Conservation (phyloP, 1,140 invertebrate species). For the Lethrus apterus region DNA sequence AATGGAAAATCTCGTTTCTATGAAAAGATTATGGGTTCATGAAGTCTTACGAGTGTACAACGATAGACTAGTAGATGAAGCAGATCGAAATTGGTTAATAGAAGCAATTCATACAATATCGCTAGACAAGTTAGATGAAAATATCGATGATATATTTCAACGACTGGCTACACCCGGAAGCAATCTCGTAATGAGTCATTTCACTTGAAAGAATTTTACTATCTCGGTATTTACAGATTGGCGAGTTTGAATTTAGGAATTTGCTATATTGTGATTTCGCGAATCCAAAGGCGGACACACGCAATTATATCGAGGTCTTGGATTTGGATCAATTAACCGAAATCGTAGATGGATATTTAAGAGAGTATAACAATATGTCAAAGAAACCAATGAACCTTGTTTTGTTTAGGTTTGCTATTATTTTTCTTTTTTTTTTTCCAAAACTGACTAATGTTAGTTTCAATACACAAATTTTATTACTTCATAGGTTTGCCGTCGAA, state of each 20-base stretch:
- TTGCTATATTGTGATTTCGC: conserved; percentile 93
- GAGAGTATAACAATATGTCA: conserved; percentile 92
- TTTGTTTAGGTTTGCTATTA: conserved; percentile 66
- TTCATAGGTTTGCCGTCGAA: conserved; percentile 79
- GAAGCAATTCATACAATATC: conserved; percentile 53
- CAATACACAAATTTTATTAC: background rate
- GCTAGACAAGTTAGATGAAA: conserved; percentile 44
- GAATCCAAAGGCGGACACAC: conserved; percentile 85
- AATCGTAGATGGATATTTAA: conserved; percentile 84
- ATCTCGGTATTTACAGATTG: conserved; percentile 46
- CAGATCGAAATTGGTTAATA: conserved; percentile 78
- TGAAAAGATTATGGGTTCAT: conserved; percentile 92
- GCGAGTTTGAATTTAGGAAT: conserved; percentile 73
- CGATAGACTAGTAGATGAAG: conserved; percentile 80
- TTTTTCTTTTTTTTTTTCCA: background rate
- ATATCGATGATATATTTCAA: conserved; percentile 43
- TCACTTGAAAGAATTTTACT: background rate
- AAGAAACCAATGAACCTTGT: conserved; percentile 97
- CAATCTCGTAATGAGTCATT: background rate
- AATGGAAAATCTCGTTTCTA: conserved; percentile 75
- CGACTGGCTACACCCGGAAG: conserved; percentile 35
- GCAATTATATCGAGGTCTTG: conserved; percentile 81
- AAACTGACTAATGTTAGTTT: background rate
- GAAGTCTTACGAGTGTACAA: conserved; percentile 91
- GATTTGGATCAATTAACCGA: conserved; percentile 74